Evolutionary conservation across 2,797 vertebrate species (phyloP), one percentile per base, ranked within the genome.

Genomic region (Microctenopoma stevenorrisi): DNA sequence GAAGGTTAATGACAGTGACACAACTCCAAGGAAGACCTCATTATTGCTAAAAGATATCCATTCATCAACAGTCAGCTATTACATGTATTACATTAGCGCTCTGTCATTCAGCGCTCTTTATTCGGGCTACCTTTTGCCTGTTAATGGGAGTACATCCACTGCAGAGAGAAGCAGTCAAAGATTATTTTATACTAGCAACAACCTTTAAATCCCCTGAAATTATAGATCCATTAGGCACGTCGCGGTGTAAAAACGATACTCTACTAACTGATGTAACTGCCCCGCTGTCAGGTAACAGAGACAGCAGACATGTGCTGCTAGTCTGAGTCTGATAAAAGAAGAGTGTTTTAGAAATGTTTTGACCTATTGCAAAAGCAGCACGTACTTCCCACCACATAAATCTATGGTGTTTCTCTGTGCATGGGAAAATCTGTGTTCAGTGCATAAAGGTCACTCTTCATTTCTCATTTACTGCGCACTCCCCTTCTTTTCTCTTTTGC

Each of bases 1-100:
- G 78, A 87, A 88, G 88, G 88, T 88, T 90, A 90, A 91, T 88
- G 84, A 82, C 65, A 64, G 71, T 44, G 76, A 84, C 80, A 78
- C 64, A 76, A 77, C 76, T 76, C 72, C 5, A 33, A 4, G 40
- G 49, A 68, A 76, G 72, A 83, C 78, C 79, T 80, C 73, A 18
- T 57, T 78, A 59, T 79, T 64, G 62, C 72, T 78, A 50, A 59
- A 68, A 83, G 68, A 78, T 84, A 88, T 81, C 77, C 79, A 88
- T 88, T 89, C 80, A 83, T 83, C 84, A 88, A 89, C 84, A 81
- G 76, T 88, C 70, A 61, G 78, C 46, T 65, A 73, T 85, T 80
- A 81, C 75, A 85, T 78, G 81, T 81, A 74, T 85, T 85, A 79
- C 63, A 78, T 85, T 83, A 63, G 79, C 37, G 66, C 69, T 59